These are phyloP conservation scores for Adelges cooleyi DNA, from an alignment of 1,140 invertebrate species.

Conservation along the genomic window DNA sequence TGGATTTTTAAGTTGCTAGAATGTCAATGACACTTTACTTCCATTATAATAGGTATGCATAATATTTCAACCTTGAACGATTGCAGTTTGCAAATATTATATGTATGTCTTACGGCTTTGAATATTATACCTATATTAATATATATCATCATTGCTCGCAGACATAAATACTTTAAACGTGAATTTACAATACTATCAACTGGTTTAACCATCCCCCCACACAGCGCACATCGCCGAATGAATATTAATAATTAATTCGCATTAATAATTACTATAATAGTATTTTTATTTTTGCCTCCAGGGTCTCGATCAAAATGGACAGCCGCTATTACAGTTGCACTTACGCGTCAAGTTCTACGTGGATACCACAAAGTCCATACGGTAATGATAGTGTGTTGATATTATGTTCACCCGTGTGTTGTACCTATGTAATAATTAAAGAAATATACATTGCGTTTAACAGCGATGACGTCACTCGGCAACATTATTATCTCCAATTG, in stretches of 20 bases:
- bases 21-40: not conserved
- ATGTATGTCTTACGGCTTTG: too few species aligned
- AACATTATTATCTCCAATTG: slow-evolving; percentile 88
- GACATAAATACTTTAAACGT: too few species aligned
- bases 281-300: slow-evolving; percentile 40
- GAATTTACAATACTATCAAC: too few species aligned
- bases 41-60: too few species aligned
- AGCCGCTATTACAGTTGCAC: slow-evolving; percentile 77
- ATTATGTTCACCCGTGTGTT: too few species aligned
- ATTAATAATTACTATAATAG: not conserved
- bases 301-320: slow-evolving; percentile 80
- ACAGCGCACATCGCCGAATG: not conserved
- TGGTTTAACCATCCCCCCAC: too few species aligned
- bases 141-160: too few species aligned
- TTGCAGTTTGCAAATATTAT: too few species aligned
- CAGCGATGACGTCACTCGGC: slow-evolving; percentile 76
- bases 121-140: too few species aligned
- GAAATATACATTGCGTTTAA: slow-evolving; percentile 33
- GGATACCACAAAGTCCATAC: slow-evolving; percentile 69
- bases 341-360: slow-evolving; percentile 92
- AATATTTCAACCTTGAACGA: too few species aligned
- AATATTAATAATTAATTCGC: not conserved
- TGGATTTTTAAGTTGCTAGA: slow-evolving; percentile 21
- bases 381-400: slow-evolving; percentile 45
- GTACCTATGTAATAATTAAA: not conserved